phyloP scores from a whole-genome alignment of 37 sponge, comb jelly and placozoan genomes.

The Aphrocallistes beatrix region DNA sequence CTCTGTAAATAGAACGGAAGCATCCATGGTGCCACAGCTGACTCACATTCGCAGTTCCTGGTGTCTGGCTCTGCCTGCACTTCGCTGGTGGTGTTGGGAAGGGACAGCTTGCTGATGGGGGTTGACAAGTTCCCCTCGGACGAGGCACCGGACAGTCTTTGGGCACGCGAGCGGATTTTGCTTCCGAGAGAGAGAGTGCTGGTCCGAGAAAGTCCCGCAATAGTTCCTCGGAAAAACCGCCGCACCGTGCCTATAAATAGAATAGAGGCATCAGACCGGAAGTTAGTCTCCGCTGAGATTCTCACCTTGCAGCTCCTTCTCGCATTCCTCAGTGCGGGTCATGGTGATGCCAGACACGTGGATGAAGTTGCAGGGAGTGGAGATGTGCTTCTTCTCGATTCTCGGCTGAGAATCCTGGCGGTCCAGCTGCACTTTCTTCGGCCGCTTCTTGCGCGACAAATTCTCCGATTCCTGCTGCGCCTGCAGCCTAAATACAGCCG shows the following conservation, averaged over 20 bases:
- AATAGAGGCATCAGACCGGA: too few relatives aligned
- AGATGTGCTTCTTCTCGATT: conserved; percentile 51
- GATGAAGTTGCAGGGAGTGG: conserved; percentile 59
- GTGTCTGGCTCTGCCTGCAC: too few relatives aligned
- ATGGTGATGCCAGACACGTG: conserved; percentile 36
- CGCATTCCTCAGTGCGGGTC: not conserved
- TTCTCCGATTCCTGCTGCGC: not conserved
- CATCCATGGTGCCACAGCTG: too few relatives aligned
- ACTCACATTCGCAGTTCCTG: too few relatives aligned
- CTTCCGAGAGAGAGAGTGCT: not conserved
- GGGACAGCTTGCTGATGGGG: not conserved
- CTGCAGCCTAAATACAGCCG: not conserved
- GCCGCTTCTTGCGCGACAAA: not conserved
- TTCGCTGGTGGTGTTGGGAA: too few relatives aligned
- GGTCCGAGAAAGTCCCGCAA: not conserved
- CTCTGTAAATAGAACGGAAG: too few relatives aligned
- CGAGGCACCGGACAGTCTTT: not conserved
- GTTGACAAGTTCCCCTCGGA: not conserved
- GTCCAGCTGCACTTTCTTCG: not conserved
- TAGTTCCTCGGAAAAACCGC: not conserved
- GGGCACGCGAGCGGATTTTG: not conserved
- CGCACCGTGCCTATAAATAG: not conserved
- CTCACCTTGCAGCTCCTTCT: conserved; percentile 2
- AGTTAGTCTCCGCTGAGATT: too few relatives aligned
- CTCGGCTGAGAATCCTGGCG: not conserved